A percentile compares a stretch with the other conserved stretches of the same genome.
These are phyloP conservation scores for Engraulis encrasicolus DNA, from an alignment of 2,113 vertebrate genomes.

Conservation along the genomic window DNA sequence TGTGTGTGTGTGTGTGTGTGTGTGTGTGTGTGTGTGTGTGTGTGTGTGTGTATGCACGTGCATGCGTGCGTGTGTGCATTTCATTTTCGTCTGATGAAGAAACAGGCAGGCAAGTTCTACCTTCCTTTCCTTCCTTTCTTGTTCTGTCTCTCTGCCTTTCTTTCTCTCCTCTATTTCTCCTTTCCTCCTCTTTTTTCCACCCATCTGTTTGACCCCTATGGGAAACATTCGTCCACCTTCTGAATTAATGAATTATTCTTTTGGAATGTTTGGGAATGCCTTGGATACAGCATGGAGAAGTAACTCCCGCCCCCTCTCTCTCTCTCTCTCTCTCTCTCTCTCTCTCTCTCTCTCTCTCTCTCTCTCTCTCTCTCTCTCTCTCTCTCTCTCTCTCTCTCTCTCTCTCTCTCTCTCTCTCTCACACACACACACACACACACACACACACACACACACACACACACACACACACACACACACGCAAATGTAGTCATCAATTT, in stretches of 20 bases:
- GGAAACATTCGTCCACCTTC: conserved; percentile 41
- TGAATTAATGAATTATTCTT: conserved; percentile 50
- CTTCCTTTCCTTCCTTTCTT: background rate
- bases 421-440: background rate
- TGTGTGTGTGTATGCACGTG: too few relatives aligned
- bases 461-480: background rate
- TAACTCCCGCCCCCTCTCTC: conserved; percentile 18
- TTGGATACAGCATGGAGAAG: conserved; percentile 15
- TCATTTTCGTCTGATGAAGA: conserved; percentile 33
- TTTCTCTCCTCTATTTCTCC: background rate
- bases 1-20: too few relatives aligned
- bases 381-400: too few relatives aligned
- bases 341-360: background rate
- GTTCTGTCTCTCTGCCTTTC: background rate
- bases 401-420: too few relatives aligned
- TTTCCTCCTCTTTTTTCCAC: conserved; percentile 16
- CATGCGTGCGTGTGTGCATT: conserved; percentile 17
- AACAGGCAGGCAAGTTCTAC: background rate
- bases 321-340: background rate
- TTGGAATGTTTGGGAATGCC: conserved; percentile 36
- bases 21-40: too few relatives aligned
- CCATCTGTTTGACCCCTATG: conserved; percentile 49
- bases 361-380: too few relatives aligned
- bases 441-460: background rate
- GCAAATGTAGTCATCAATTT: conserved; percentile 38